Base-by-base conservation (phyloP, 2,113 vertebrate species). In the Sporophila hypoxantha region DNA sequence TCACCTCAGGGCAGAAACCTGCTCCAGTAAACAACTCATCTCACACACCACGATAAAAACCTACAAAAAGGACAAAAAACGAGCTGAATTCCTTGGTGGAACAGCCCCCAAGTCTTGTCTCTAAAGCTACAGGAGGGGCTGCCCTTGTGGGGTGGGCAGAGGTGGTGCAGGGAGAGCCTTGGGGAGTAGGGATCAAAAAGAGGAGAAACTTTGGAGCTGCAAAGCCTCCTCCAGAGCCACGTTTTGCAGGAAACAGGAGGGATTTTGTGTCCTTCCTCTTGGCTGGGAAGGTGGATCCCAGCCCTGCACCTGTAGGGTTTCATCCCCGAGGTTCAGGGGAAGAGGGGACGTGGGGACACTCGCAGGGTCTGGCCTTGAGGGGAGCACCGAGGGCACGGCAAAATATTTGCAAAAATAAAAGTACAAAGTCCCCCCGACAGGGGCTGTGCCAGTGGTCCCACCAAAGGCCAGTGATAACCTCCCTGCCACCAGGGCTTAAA, bases 71-170 rank as follows among this genome's bases (percentile, higher is more conserved):
- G 50, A 32, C 22, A 3, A 17, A 16, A 14, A 53, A 46, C 42
- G 50, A 64, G 32, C 52, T 64, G 81, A 22, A 85, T 65, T 94
- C 46, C 71, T 62, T 8, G 76, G 65, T 42, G 32, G 80, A 91
- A 55, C 14, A 61, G 68, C 53, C 4, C 14, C 41, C 6, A 36
- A 34, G 18, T 21, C 55, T 74, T 11, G 55, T 20, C 34, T 82
- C 66, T 73, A 75, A n/a, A 0, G 5, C 69, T 75, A 36, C 0
- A 1, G 44, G 64, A 61, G 76, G 83, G 57, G 77, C 70, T 46
- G 30, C 0, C 0, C 36, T 34, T 11, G 61, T 41, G 5, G 12
- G 34, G 76, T 0, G 7, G 62, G 23, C 0, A 0, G 55, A 61
- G 71, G 14, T 17, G 78, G 3, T 0, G 23, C 1, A 41, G 69